Evolutionary conservation across 2,888 invertebrate species (phyloP), one percentile per base, ranked within the genome.

Genomic region (Rhaphigaster nebulosa): DNA sequence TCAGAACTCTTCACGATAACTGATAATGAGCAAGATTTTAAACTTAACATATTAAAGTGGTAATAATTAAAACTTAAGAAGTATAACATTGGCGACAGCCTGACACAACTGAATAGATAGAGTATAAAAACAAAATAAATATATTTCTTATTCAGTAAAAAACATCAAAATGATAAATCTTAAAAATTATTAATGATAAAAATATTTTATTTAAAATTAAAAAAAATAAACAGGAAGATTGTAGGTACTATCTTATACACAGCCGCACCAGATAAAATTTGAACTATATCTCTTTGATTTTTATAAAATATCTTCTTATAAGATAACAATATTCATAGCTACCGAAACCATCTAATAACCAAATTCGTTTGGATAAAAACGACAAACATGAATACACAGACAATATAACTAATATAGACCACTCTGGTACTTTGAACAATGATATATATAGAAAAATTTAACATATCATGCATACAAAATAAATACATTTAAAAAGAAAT

Each of bases 241-340:
- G 23, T 3, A 41, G 12, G 34, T 26, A 80, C 23, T 10, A 80
- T 80, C 13, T 26, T 80, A 80, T 41, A 80, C 80, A 80, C 80
- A 80, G 80, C 80, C 80, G 8, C n/a, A 84, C n/a, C 84, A n/a
- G 13, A 45, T 84, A 84, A 84, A 84, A 41, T 84, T 84, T 41
- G 41, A 84, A 50, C 84, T 84, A 84, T 50, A 84, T 45, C 45
- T 84, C 84, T 84, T 84, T 84, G 41, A 84, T 76, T 76, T 80
- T 41, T 84, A 84, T 15, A 45, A 45, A 45, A 84, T 50, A 45
- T 38, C 45, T 41, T 45, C 41, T 2, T 84, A 45, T 8, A 84
- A 84, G 6, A 84, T 84, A 84, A 45, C 26, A 84, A 41, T 84
- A 84, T 13, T 45, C 26, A 4, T 84, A 84, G 41, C 84, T 45